Conservation (phyloP, 2,113 vertebrate species). For the Fregetta grallaria region DNA sequence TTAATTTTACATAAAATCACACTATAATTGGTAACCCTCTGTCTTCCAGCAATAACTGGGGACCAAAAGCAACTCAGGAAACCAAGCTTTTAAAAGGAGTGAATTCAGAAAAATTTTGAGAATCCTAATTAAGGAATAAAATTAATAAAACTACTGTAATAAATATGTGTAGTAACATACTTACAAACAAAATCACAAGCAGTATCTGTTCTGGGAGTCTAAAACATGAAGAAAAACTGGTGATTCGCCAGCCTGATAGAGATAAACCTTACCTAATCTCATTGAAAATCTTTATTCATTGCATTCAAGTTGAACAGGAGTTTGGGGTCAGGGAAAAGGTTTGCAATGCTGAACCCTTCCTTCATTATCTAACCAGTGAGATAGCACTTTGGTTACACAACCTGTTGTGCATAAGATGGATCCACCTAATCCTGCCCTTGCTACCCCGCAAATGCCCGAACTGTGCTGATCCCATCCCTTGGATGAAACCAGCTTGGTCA, state of each 20-base stretch:
- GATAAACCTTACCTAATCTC: neutral
- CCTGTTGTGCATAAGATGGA: fast-evolving
- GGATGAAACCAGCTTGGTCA: neutral
- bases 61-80: neutral
- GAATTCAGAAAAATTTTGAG: neutral
- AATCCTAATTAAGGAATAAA: neutral
- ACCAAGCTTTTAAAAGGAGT: neutral
- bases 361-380: neutral
- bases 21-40: neutral
- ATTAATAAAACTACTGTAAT: neutral
- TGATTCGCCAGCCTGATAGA: neutral
- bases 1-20: constrained; percentile 35
- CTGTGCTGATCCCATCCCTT: neutral
- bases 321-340: neutral
- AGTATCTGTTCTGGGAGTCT: neutral
- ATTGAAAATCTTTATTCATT: neutral
- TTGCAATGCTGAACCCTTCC: neutral
- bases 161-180: neutral
- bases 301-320: neutral
- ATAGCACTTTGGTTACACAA: neutral
- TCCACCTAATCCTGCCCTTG: neutral
- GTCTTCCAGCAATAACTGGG: neutral
- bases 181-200: neutral
- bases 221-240: neutral
- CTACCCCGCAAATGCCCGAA: fast-evolving